phyloP scores from a whole-genome alignment of 2,797 vertebrate species.

The Petrocephalus schoutedeni region DNA sequence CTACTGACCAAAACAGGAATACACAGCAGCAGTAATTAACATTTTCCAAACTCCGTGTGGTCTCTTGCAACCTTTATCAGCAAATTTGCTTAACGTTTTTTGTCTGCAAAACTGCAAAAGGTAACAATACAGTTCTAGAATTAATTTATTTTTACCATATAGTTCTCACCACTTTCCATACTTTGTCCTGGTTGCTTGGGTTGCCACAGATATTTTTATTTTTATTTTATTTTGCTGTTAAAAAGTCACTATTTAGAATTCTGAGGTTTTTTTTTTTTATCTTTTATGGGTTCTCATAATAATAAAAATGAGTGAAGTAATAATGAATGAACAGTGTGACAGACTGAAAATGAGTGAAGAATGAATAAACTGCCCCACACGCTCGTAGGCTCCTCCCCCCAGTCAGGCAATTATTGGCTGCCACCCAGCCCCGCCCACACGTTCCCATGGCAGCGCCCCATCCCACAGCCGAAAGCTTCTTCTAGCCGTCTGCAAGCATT shows the following conservation, averaged over 20 bases:
- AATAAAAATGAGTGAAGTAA: neutral
- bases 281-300: neutral
- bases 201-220: neutral
- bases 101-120: neutral
- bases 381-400: conserved; percentile 9
- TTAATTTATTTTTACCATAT: neutral
- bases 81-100: neutral
- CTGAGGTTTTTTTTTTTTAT: neutral
- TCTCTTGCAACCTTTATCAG: neutral
- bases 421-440: neutral
- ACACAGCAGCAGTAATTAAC: neutral
- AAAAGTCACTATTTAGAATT: neutral
- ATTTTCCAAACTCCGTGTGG: neutral
- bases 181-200: neutral
- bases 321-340: neutral
- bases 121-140: neutral
- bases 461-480: conserved; percentile 31
- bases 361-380: neutral
- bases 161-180: neutral
- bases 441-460: conserved; percentile 19
- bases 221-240: neutral
- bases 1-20: conserved; percentile 26
- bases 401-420: neutral
- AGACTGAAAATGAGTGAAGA: neutral
- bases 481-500: conserved; percentile 16